Conservation (phyloP, 2,888 invertebrate species). For the Amphipyra berbera region DNA sequence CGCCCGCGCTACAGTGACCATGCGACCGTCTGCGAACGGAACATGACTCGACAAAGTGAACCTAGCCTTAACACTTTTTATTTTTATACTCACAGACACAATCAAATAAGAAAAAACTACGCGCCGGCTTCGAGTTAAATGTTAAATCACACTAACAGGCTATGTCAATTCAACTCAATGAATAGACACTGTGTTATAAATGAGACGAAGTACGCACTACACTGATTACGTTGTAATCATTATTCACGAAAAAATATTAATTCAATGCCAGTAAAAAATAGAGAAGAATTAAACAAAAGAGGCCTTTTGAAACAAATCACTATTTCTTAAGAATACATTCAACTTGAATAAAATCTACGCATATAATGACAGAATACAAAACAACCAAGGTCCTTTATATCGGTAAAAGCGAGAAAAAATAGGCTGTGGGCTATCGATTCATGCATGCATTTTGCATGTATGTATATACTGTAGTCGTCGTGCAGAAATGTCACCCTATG, state of each 20-base stretch:
- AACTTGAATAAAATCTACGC: slow-evolving; percentile 3
- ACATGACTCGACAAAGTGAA: slow-evolving; percentile 62
- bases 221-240: slow-evolving; percentile 15
- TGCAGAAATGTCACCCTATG: slow-evolving; percentile 78
- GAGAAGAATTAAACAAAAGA: slow-evolving; percentile 18
- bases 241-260: slow-evolving; percentile 12
- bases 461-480: slow-evolving; percentile 14
- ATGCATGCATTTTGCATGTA: not conserved
- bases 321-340: slow-evolving; percentile 36
- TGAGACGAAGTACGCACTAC: slow-evolving; percentile 19
- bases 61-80: slow-evolving; percentile 60
- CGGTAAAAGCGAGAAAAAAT: not conserved
- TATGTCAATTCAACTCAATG: slow-evolving; percentile 34
- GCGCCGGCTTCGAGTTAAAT: slow-evolving; percentile 9
- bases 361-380: no score
- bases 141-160: slow-evolving; percentile 27
- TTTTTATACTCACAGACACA: slow-evolving; percentile 55
- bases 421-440: not conserved
- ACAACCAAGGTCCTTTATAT: no score
- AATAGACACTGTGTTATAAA: slow-evolving; percentile 34
- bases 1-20: slow-evolving; percentile 57
- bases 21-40: slow-evolving; percentile 47
- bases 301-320: slow-evolving; percentile 27
- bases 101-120: slow-evolving; percentile 53
- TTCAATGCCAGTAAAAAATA: slow-evolving; percentile 21